A percentile compares a stretch with the other conserved stretches of the same genome.
Conservation (phyloP, 30 jellyfish, hydroid and myxozoan species). For the Euphysa ruthae region DNA sequence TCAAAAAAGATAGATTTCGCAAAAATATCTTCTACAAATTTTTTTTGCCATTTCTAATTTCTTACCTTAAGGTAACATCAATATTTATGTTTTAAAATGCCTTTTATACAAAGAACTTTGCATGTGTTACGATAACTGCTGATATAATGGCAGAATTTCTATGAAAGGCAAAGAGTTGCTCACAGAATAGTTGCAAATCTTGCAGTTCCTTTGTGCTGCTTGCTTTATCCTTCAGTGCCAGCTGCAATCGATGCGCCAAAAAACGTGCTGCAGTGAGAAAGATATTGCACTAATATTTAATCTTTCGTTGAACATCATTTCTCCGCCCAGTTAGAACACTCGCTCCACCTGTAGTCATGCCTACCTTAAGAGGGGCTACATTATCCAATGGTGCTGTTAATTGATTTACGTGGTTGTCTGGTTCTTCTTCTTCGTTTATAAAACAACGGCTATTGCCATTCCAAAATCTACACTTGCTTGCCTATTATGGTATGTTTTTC, state of each 20-base stretch:
- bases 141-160: neutral
- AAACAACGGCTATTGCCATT: neutral
- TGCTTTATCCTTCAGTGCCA: neutral
- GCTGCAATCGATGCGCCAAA: conserved; percentile 1
- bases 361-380: neutral
- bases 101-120: neutral
- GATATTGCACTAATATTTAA: too few species aligned
- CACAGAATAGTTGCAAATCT: neutral
- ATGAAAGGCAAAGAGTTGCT: neutral
- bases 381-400: neutral
- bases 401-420: neutral
- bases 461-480: neutral
- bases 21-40: neutral
- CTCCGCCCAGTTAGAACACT: conserved; percentile 3
- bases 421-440: neutral
- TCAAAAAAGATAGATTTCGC: too few species aligned
- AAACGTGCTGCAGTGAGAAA: neutral
- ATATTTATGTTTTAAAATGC: neutral
- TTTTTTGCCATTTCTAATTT: too few species aligned
- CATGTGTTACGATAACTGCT: conserved; percentile 2
- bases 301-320: neutral
- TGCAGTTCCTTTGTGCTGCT: neutral
- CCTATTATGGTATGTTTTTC: neutral
- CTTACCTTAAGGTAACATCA: too few species aligned
- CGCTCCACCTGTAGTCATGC: neutral